A percentile compares a stretch with the other conserved stretches of the same genome.
phyloP scores from a whole-genome alignment of 2,113 vertebrate genomes.

The Lichenostomus cassidix region DNA sequence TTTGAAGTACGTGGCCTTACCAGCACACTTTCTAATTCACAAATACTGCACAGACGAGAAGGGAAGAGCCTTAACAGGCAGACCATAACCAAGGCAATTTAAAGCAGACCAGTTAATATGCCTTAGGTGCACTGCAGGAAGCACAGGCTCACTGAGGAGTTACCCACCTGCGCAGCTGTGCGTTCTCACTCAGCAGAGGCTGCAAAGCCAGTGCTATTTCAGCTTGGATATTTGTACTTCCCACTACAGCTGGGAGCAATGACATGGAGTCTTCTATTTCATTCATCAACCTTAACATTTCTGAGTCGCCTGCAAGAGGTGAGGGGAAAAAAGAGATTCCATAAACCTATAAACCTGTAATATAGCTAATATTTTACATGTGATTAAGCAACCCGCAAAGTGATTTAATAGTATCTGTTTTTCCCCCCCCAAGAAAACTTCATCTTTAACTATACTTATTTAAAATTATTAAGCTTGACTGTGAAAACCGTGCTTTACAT shows the following conservation, averaged over 20 bases:
- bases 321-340: not conserved
- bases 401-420: not conserved
- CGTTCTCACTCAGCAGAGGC: slow-evolving; percentile 82
- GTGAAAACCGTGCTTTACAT: not conserved
- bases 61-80: not conserved
- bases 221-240: slow-evolving; percentile 63
- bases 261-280: slow-evolving; percentile 79
- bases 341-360: not conserved
- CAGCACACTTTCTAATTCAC: not conserved
- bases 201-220: slow-evolving; percentile 80
- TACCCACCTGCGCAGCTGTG: slow-evolving; percentile 82
- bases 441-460: not conserved
- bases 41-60: not conserved
- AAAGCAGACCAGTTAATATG: not conserved
- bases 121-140: not conserved
- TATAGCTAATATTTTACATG: not conserved
- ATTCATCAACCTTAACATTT: slow-evolving; percentile 77
- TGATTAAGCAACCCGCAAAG: not conserved
- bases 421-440: rapidly evolving
- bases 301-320: slow-evolving; percentile 70
- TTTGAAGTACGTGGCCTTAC: not conserved
- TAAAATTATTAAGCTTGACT: not conserved
- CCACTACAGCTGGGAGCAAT: slow-evolving; percentile 70
- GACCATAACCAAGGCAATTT: not conserved
- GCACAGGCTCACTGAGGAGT: not conserved